Base-by-base conservation (phyloP, 2,888 invertebrate genomes). In the Mellilla xanthometata region DNA sequence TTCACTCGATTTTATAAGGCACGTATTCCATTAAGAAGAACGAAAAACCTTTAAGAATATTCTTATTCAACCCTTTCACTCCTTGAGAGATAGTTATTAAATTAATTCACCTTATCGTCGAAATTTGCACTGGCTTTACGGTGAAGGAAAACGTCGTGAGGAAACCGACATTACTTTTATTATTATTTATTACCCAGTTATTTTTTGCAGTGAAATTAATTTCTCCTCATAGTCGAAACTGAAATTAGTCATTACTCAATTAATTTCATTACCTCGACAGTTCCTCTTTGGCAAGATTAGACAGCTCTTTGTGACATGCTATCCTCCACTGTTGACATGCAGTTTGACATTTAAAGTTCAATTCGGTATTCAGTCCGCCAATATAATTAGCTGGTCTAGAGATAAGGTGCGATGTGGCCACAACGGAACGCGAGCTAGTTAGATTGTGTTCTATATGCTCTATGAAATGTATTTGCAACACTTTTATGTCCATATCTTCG, bases 291-390 rank as follows among this genome's bases (percentile, higher is more conserved):
- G 24, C 29, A 3, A 31, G 9, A 4, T 22, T 3, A 5, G 12
- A 19, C 12, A 32, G 10, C 15, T 19, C 22, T 26, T 29, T 27
- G 23, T 29, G 30, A 38, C 49, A 44, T 22, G 19, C 39, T 46
- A 33, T 42, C 30, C 9, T 54, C 39, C n/a, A 48, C 41, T 49
- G 27, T 43, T 46, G 27, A 22, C 41, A 31, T 39, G 50, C 45
- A 39, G 45, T 45, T 47, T 55, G 58, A 39, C 58, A 55, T 58
- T 58, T 58, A 58, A 58, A 58, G 58, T 54, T 58, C 58, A 58
- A 32, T 54, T 49, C 44, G 35, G 39, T 52, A 54, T 54, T 44
- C 42, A 49, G 55, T 52, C 39, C 44, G 22, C 19, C 34, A 52
- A 39, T 58, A 58, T 52, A 58, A 52, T 54, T 58, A 57, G 50